Evolutionary conservation across 2,113 vertebrate genomes (phyloP).

Genomic region (Dunckerocampus dactyliophorus): DNA sequence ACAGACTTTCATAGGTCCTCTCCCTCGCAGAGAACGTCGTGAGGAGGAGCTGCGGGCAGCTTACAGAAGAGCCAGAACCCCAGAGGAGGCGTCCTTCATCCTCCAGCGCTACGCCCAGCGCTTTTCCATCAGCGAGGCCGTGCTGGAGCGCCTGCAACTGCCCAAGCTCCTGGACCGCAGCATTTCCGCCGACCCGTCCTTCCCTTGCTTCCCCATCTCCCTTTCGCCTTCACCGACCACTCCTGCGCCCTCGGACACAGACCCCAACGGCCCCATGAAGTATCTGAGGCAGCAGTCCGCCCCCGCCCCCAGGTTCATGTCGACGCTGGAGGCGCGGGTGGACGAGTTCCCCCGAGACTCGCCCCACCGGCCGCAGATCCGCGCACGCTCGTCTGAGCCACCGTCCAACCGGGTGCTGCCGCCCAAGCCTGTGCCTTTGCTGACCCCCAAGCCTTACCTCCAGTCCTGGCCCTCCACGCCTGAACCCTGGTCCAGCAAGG

Average conservation of each 20-base stretch:
- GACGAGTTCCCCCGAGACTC: conserved; percentile 60
- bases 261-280: conserved; percentile 73
- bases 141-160: conserved; percentile 88
- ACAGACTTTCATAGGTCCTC: background rate
- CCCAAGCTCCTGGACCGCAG: conserved; percentile 93
- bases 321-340: conserved; percentile 86
- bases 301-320: conserved; percentile 88
- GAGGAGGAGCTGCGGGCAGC: conserved; percentile 86
- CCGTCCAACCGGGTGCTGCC: conserved; percentile 75
- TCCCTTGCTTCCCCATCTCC: conserved; percentile 60
- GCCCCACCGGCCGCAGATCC: conserved; percentile 58
- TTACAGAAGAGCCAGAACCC: conserved; percentile 80
- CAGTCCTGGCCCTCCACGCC: conserved; percentile 74
- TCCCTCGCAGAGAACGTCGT: conserved; percentile 76
- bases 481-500: conserved; percentile 81
- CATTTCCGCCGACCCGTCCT: conserved; percentile 85
- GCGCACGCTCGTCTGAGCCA: conserved; percentile 68
- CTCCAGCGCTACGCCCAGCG: conserved; percentile 90
- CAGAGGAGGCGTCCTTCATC: conserved; percentile 84
- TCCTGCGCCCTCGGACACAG: conserved; percentile 47
- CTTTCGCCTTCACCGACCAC: conserved; percentile 71
- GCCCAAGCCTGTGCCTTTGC: conserved; percentile 82
- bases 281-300: conserved; percentile 90
- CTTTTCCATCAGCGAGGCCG: conserved; percentile 93
- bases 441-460: conserved; percentile 85